Conservation (phyloP, 2,888 invertebrate genomes). For the Synanthedon formicaeformis region DNA sequence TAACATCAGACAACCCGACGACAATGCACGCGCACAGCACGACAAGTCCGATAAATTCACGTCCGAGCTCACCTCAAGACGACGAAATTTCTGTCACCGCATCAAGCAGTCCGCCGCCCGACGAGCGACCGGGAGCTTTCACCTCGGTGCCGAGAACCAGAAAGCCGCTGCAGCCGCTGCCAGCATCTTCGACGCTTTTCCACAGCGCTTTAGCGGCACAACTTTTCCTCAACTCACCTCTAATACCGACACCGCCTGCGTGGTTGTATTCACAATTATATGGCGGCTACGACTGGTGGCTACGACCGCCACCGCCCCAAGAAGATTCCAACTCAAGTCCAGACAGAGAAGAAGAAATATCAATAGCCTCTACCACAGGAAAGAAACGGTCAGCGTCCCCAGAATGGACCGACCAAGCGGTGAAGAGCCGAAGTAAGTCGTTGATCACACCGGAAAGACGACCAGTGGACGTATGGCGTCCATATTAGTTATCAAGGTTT, state of each 20-base stretch:
- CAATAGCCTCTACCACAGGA: conserved; percentile 44
- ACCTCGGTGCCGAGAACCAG: conserved; percentile 58
- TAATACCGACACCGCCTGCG: conserved; percentile 81
- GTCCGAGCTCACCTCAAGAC: conserved; percentile 68
- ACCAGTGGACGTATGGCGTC: conserved; percentile 83
- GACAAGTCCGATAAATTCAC: conserved; percentile 76
- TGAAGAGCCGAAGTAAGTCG: conserved; percentile 55
- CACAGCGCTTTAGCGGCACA: conserved; percentile 73
- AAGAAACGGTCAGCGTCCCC: conserved; percentile 70
- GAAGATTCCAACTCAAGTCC: conserved; percentile 58
- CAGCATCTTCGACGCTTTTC: conserved; percentile 61
- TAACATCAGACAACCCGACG: conserved; percentile 50
- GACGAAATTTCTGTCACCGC: conserved; percentile 76
- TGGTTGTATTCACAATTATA: conserved; percentile 85
- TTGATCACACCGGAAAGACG: conserved; percentile 54
- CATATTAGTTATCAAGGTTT: conserved; percentile 65
- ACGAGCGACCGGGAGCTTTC: conserved; percentile 68
- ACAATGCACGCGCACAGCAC: conserved; percentile 76
- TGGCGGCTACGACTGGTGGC: conserved; percentile 79
- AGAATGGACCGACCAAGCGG: conserved; percentile 55
- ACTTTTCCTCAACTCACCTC: conserved; percentile 79
- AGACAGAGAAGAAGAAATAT: conserved; percentile 48
- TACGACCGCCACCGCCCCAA: conserved; percentile 56
- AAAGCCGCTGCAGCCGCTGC: conserved; percentile 57
- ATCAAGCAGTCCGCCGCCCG: conserved; percentile 64